phyloP scores from a whole-genome alignment of 2,888 invertebrate genomes.

The Phengaris arion region DNA sequence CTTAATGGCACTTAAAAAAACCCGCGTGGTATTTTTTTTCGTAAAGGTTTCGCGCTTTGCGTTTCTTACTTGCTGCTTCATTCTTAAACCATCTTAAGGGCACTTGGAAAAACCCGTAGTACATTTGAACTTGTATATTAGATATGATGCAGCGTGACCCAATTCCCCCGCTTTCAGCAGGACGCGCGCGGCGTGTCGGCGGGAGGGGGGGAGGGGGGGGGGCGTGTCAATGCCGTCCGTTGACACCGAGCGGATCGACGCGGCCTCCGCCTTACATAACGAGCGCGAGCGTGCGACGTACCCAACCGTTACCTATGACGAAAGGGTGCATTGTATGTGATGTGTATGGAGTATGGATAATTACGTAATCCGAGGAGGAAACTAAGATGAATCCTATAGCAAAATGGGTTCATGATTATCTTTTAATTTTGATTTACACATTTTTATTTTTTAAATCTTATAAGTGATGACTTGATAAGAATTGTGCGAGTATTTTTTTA shows the following conservation, averaged over 20 bases:
- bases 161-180: slow-evolving; percentile 79
- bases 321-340: slow-evolving; percentile 23
- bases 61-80: not conserved
- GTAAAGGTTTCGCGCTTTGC: not conserved
- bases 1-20: too few species aligned
- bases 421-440: too few species aligned
- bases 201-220: slow-evolving; percentile 56
- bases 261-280: slow-evolving; percentile 79
- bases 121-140: slow-evolving; percentile 34
- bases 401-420: too few species aligned
- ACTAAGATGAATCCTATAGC: too few species aligned
- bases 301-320: slow-evolving; percentile 41
- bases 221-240: slow-evolving; percentile 79
- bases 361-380: too few species aligned
- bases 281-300: slow-evolving; percentile 70
- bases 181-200: slow-evolving; percentile 48
- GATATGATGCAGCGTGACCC: slow-evolving; percentile 73
- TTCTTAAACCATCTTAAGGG: not conserved
- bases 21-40: too few species aligned
- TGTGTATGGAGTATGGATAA: not conserved
- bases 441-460: too few species aligned
- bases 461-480: too few species aligned
- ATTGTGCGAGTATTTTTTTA: too few species aligned
- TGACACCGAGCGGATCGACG: slow-evolving; percentile 75
- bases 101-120: not conserved